A percentile compares a stretch with the other conserved stretches of the same genome.
phyloP scores from a whole-genome alignment of 1,140 invertebrate species.

The Drosophila baimaii region DNA sequence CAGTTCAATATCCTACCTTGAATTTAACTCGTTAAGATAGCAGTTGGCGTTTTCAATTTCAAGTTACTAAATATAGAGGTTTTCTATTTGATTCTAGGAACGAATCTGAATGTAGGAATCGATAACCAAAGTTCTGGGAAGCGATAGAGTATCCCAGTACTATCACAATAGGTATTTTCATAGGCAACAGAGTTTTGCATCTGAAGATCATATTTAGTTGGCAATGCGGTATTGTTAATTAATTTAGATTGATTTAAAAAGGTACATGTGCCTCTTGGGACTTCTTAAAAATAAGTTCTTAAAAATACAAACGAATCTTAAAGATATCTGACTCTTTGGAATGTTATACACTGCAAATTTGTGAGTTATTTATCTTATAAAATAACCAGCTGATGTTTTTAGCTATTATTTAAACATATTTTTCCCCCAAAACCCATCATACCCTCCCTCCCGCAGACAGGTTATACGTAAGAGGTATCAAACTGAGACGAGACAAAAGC shows the following conservation, averaged over 20 bases:
- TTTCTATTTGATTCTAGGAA: neutral
- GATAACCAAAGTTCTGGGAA: neutral
- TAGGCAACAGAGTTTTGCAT: neutral
- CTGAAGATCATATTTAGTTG: neutral
- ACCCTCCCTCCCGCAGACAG: neutral
- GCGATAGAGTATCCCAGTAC: neutral
- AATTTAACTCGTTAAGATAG: neutral
- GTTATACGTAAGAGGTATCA: conserved; percentile 22
- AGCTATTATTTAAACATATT: neutral
- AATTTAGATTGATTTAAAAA: neutral
- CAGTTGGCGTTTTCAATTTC: neutral
- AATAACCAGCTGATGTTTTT: too few relatives aligned
- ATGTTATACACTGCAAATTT: too few relatives aligned
- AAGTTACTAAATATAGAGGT: neutral
- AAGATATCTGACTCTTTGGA: neutral
- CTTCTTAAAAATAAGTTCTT: neutral
- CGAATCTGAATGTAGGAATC: neutral
- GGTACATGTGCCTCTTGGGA: too few relatives aligned
- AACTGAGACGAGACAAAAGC: conserved; percentile 29
- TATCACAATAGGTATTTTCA: neutral
- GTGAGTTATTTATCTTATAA: too few relatives aligned
- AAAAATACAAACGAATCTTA: neutral
- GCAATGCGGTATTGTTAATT: neutral
- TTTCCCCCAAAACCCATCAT: neutral
- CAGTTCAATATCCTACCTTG: neutral